These are phyloP conservation scores for Toxostoma redivivum DNA, from an alignment of 2,113 vertebrate species.

Conservation along the genomic window DNA sequence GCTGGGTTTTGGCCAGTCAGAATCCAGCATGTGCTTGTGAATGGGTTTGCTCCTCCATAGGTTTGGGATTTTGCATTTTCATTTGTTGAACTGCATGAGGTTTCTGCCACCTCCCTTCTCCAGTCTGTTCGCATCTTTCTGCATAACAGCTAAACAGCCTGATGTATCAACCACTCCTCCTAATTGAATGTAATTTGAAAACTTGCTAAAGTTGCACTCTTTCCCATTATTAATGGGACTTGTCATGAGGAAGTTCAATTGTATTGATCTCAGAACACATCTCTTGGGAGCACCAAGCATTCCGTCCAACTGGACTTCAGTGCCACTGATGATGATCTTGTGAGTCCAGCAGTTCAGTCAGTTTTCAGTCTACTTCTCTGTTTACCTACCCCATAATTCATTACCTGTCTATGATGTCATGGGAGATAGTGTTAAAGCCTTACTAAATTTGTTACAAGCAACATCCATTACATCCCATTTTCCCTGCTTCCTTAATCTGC, in stretches of 20 bases:
- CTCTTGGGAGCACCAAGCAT: not conserved
- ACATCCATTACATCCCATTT: not conserved
- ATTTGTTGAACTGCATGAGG: not conserved
- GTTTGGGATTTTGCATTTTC: not conserved
- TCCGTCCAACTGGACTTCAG: not conserved
- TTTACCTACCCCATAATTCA: not conserved
- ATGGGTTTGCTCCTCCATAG: not conserved
- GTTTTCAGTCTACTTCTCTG: not conserved
- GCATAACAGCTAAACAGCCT: not conserved
- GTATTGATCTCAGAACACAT: not conserved
- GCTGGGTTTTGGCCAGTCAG: accelerated
- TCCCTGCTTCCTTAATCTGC: not conserved
- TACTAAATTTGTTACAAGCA: not conserved
- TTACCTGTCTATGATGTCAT: not conserved
- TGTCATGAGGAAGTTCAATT: not conserved
- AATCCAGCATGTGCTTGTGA: not conserved
- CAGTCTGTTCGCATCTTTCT: not conserved
- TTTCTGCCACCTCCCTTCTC: not conserved
- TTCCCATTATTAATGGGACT: not conserved
- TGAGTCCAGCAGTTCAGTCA: not conserved
- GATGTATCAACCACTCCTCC: not conserved
- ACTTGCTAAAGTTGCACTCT: not conserved
- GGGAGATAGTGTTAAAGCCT: not conserved
- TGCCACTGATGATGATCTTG: not conserved
- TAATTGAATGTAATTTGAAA: not conserved